Evolutionary conservation across 1,140 invertebrate species (phyloP), one percentile per base, ranked within the genome.

Genomic region (Drosophila sp.): DNA sequence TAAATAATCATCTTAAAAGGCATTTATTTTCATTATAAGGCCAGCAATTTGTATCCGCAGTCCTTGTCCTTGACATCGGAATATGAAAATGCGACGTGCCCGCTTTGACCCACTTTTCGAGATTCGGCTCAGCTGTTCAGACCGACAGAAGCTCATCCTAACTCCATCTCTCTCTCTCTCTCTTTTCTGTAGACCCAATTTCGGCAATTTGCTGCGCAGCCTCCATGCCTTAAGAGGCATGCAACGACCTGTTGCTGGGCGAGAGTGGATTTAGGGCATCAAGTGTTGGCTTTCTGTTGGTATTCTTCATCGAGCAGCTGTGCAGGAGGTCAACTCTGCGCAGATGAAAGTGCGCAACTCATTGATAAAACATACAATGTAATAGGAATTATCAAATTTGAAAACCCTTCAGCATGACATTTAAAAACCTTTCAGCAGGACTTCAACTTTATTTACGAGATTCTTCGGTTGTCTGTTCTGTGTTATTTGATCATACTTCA

Each of bases 61-160:
- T 73, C 65, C 62, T 72, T 86, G 82, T 80, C 83, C 83, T 87
- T 87, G 83, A 79, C 80, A 83, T 62, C 62, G 11, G 4, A 46
- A 57, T 29, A 46, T 46, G 63, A 65, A 58, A 34, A 45, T 50
- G 25, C 25, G 46, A 50, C 25, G 46, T 29, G 77, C 56, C 51
- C 36, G 67, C 41, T 61, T 73, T 89, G 82, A 72, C 83, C 78
- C 78, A 82, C 46, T 86, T 87, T 48, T 8, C 5, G 46, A 11
- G 45, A 2, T 27, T 6, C 7, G 36, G 14, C 51, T 48, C 74
- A 87, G 72, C 83, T 82, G 82, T 64, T 21, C 6, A 56, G 54
- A 45, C 71, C 80, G 58, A 67, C 36, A n/a, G 11, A 16, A 25
- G 57, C 43, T 70, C 38, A 40, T 46, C 41, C 54, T 25, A 38